phyloP scores from a whole-genome alignment of 92 coral and sea anemone species.

The Porites rus region DNA sequence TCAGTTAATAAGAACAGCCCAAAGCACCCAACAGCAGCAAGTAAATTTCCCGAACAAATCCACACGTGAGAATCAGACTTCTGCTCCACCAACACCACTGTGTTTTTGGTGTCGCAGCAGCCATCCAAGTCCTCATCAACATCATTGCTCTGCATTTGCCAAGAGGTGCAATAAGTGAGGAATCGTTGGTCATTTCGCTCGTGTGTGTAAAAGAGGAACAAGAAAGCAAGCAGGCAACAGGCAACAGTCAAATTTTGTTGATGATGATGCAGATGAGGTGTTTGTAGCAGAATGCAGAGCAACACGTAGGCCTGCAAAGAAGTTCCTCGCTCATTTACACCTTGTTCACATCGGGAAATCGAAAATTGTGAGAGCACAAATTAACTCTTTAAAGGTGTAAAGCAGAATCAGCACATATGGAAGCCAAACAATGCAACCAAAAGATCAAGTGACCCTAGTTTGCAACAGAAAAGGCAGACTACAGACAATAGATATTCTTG shows the following conservation, averaged over 20 bases:
- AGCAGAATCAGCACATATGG: slow-evolving; percentile 53
- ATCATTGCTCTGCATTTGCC: slow-evolving; percentile 50
- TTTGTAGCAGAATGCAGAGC: too few relatives aligned
- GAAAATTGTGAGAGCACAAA: too few relatives aligned
- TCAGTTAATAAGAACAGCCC: slow-evolving; percentile 3
- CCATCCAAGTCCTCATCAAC: slow-evolving; percentile 44
- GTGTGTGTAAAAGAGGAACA: slow-evolving; percentile 21
- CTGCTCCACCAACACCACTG: too few relatives aligned
- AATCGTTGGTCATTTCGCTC: too few relatives aligned
- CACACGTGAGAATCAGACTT: background rate
- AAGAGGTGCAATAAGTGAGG: too few relatives aligned
- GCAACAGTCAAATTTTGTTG: slow-evolving; percentile 55
- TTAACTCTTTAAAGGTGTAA: slow-evolving; percentile 16
- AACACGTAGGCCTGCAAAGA: too few relatives aligned
- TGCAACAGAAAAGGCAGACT: slow-evolving; percentile 49
- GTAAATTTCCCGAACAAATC: slow-evolving; percentile 1
- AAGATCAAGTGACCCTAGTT: slow-evolving; percentile 39
- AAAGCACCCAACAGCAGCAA: slow-evolving; percentile 3
- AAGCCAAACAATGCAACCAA: slow-evolving; percentile 36
- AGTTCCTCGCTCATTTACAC: slow-evolving; percentile 4
- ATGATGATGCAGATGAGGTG: slow-evolving; percentile 22
- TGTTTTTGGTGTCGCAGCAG: too few relatives aligned
- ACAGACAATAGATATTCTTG: slow-evolving; percentile 41
- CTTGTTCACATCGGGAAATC: too few relatives aligned
- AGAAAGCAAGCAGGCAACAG: slow-evolving; percentile 21